Conservation (phyloP, 1,140 invertebrate species). For the Hesperophylax magnus region DNA sequence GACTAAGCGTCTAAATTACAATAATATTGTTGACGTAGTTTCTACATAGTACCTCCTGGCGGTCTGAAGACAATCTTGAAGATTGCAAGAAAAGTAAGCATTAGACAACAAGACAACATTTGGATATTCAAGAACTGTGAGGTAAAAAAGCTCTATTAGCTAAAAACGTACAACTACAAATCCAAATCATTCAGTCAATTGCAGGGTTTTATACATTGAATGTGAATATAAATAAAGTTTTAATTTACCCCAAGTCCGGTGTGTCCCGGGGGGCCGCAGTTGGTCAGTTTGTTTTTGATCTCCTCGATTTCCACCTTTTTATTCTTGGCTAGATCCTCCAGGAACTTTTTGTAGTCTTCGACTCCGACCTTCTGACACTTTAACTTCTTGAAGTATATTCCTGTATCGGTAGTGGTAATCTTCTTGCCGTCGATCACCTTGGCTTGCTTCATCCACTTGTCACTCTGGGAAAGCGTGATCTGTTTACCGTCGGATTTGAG, state of each 20-base stretch:
- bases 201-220: too few relatives aligned
- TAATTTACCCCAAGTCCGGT: constrained; percentile 66
- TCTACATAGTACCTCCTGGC: too few relatives aligned
- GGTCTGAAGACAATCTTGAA: too few relatives aligned
- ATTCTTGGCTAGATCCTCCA: constrained; percentile 85
- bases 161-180: too few relatives aligned
- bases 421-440: constrained; percentile 80
- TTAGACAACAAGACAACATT: too few relatives aligned
- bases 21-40: too few relatives aligned
- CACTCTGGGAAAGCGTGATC: constrained; percentile 78
- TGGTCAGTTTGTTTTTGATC: constrained; percentile 83
- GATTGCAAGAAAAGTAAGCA: too few relatives aligned
- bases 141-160: too few relatives aligned
- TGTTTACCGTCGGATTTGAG: constrained; percentile 76
- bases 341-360: constrained; percentile 85
- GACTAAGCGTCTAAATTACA: too few relatives aligned
- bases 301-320: constrained; percentile 83
- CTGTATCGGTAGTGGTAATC: constrained; percentile 80
- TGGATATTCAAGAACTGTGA: too few relatives aligned
- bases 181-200: too few relatives aligned
- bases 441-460: constrained; percentile 86
- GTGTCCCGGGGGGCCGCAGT: constrained; percentile 82
- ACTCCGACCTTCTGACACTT: constrained; percentile 73
- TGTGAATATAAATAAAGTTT: neutral
- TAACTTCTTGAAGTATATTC: constrained; percentile 78